phyloP scores from a whole-genome alignment of 2,797 vertebrate genomes.

The Oreochromis mossambicus region DNA sequence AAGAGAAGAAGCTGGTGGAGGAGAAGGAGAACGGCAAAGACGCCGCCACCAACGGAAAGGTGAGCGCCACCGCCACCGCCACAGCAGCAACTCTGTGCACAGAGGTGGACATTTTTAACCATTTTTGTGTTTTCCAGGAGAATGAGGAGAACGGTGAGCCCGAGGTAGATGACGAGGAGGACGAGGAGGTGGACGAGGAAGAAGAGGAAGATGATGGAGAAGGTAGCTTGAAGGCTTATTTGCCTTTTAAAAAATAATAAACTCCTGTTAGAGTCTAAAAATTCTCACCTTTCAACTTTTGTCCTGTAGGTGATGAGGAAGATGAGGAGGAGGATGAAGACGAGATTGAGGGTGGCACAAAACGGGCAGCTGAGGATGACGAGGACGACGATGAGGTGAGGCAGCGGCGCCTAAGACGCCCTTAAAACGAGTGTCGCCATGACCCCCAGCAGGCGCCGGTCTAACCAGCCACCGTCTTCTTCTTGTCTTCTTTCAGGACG shows the following conservation, averaged over 20 bases:
- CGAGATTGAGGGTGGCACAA: constrained; percentile 84
- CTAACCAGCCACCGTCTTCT: neutral
- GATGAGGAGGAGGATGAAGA: constrained; percentile 92
- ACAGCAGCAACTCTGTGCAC: accelerated
- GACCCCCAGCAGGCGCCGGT: neutral
- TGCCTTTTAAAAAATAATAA: accelerated
- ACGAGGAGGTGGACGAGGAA: constrained; percentile 92
- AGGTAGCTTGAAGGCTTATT: constrained; percentile 59
- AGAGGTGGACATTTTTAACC: neutral
- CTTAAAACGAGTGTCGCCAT: neutral
- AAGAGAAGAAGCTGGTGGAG: constrained; percentile 91
- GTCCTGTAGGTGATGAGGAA: constrained; percentile 72
- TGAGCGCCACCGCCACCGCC: constrained; percentile 10
- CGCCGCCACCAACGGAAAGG: constrained; percentile 88
- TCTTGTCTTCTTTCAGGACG: constrained; percentile 73
- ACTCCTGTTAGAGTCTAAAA: accelerated
- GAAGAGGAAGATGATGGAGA: constrained; percentile 93
- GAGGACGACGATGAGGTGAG: constrained; percentile 80
- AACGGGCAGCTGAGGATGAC: constrained; percentile 90
- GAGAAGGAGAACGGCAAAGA: constrained; percentile 94
- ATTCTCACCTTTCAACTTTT: neutral
- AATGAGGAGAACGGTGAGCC: constrained; percentile 95
- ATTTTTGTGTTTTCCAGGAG: constrained; percentile 68
- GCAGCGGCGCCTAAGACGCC: neutral
- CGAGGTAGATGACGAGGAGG: constrained; percentile 90